A percentile compares a stretch with the other conserved stretches of the same genome.
Conservation (phyloP, 2,888 invertebrate species). For the Torymus auratus region DNA sequence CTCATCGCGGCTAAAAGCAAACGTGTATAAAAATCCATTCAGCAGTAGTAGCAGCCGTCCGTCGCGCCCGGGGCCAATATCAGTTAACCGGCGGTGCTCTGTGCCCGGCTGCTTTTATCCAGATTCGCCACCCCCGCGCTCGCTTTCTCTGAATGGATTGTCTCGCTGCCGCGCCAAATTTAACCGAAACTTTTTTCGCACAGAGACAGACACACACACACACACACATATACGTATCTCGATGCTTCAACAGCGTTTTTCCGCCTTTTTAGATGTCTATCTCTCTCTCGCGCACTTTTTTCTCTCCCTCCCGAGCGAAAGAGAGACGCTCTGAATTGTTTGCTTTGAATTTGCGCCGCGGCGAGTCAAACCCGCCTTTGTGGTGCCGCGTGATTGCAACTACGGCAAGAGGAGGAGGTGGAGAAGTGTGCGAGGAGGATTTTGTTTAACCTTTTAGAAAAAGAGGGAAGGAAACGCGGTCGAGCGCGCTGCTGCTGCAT, state of each 20-base stretch:
- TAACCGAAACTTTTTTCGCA: constrained; percentile 28
- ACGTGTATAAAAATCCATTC: constrained; percentile 10
- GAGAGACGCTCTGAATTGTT: constrained; percentile 24
- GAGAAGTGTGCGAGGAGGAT: background rate
- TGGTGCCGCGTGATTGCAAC: constrained; percentile 20
- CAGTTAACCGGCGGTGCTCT: constrained; percentile 29
- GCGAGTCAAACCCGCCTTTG: constrained; percentile 33
- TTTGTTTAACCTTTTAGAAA: constrained; percentile 31
- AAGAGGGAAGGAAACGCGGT: background rate
- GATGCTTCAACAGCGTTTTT: constrained; percentile 20
- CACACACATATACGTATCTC: background rate
- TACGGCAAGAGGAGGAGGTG: background rate
- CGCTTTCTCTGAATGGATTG: constrained; percentile 24
- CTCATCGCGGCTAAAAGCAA: background rate
- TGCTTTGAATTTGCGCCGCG: constrained; percentile 51
- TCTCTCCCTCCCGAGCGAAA: background rate
- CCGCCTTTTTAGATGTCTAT: constrained; percentile 30
- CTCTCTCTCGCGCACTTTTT: background rate
- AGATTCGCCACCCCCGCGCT: background rate
- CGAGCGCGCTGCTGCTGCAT: background rate
- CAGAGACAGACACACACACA: too few species aligned
- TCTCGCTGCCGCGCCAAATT: constrained; percentile 30
- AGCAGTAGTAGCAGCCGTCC: background rate
- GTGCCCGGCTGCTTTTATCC: constrained; percentile 29
- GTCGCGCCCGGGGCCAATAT: constrained; percentile 5